Evolutionary conservation across 1,140 invertebrate genomes (phyloP).

Genomic region (Limonius californicus): DNA sequence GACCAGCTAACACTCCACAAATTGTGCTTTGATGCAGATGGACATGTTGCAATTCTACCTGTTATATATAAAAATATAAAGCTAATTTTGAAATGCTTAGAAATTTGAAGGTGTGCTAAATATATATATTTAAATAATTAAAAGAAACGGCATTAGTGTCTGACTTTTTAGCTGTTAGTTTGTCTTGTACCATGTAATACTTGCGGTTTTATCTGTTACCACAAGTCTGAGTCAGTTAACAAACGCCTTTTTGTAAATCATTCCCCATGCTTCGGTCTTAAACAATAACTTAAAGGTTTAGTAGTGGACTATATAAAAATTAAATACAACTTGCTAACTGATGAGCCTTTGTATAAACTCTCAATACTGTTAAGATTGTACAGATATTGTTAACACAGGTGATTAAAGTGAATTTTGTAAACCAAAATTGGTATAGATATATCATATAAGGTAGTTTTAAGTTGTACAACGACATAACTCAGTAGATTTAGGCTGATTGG

Average conservation of each 20-base stretch:
- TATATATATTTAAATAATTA: not conserved
- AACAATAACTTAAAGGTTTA: too few relatives aligned
- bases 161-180: not conserved
- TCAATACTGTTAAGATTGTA: not conserved
- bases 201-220: too few relatives aligned
- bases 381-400: not conserved
- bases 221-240: too few relatives aligned
- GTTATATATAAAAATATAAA: too few relatives aligned
- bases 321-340: not conserved
- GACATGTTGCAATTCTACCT: too few relatives aligned
- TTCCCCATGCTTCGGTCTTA: not conserved
- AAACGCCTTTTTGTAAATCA: too few relatives aligned
- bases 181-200: too few relatives aligned
- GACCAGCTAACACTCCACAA: not conserved
- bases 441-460: not conserved
- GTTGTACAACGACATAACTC: slow-evolving; percentile 10
- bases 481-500: not conserved
- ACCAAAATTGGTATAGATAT: slow-evolving; percentile 6
- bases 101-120: not conserved
- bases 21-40: not conserved
- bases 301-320: not conserved
- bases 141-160: not conserved
- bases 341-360: slow-evolving; percentile 2
- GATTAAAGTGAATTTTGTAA: slow-evolving; percentile 4
- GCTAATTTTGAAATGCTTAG: not conserved